Percentiles rank a stretch among this genome's conserved stretches.
phyloP scores from a whole-genome alignment of 2,113 vertebrate genomes.

The Oncorhynchus nerka region DNA sequence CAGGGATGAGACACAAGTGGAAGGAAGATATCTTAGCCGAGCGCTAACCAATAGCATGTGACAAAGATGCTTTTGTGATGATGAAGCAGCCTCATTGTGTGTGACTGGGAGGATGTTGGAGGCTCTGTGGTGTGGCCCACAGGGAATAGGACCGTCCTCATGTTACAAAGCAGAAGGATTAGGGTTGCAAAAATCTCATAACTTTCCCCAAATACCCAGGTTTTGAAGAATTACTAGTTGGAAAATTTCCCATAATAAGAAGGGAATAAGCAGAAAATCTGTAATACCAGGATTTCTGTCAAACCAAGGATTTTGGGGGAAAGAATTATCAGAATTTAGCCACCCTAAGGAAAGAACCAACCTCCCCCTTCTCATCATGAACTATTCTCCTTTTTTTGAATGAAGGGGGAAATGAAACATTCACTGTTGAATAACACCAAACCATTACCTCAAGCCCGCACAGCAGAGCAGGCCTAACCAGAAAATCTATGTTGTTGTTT shows the following conservation, averaged over 20 bases:
- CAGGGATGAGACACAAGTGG: not conserved
- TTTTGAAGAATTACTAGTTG: too few relatives aligned
- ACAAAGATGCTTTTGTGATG: constrained; percentile 1
- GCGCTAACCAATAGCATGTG: not conserved
- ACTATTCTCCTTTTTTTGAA: not conserved
- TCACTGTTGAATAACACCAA: not conserved
- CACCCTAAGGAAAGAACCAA: not conserved
- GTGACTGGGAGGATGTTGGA: not conserved
- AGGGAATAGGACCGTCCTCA: not conserved
- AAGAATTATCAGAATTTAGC: too few relatives aligned
- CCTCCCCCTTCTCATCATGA: not conserved
- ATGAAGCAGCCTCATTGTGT: not conserved
- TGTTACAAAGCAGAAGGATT: not conserved
- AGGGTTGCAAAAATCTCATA: too few relatives aligned
- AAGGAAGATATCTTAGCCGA: not conserved
- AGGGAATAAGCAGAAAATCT: too few relatives aligned
- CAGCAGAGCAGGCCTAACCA: not conserved
- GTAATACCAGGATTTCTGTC: too few relatives aligned
- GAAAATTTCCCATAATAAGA: too few relatives aligned
- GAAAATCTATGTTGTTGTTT: not conserved
- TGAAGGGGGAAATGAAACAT: not conserved
- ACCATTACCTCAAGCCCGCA: not conserved
- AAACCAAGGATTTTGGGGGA: too few relatives aligned
- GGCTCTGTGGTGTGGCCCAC: not conserved
- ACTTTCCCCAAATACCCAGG: too few relatives aligned